Conservation (phyloP, 2,888 invertebrate species). For the Brachyptera putata region DNA sequence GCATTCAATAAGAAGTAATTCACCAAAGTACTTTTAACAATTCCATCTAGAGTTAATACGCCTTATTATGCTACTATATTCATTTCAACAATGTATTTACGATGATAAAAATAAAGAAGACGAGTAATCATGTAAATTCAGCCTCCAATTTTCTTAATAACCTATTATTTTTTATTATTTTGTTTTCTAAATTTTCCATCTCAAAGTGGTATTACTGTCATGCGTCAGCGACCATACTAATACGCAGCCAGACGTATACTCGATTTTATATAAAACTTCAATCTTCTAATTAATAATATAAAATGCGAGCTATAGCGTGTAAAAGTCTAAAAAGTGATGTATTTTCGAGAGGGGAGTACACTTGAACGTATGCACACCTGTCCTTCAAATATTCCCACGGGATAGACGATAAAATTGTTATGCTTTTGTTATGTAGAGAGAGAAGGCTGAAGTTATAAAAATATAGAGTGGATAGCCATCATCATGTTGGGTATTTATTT, state of each 20-base stretch:
- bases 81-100: no score
- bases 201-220: background rate
- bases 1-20: no score
- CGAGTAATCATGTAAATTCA: no score
- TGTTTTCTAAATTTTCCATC: background rate
- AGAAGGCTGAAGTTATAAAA: background rate
- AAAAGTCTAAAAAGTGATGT: background rate
- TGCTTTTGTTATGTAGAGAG: background rate
- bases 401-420: no score
- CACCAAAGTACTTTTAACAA: no score
- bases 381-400: constrained; percentile 1
- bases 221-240: background rate
- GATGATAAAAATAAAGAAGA: no score
- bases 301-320: background rate
- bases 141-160: no score
- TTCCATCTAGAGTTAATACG: no score
- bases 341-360: background rate
- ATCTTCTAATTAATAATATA: constrained; percentile 1
- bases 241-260: background rate
- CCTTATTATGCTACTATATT: no score
- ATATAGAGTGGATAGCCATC: background rate
- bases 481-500: no score
- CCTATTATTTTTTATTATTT: no score
- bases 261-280: background rate
- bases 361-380: constrained; percentile 5